Evolutionary conservation across 2,888 invertebrate genomes (phyloP), one percentile per base, ranked within the genome.

Genomic region (Apocheima hispidaria): DNA sequence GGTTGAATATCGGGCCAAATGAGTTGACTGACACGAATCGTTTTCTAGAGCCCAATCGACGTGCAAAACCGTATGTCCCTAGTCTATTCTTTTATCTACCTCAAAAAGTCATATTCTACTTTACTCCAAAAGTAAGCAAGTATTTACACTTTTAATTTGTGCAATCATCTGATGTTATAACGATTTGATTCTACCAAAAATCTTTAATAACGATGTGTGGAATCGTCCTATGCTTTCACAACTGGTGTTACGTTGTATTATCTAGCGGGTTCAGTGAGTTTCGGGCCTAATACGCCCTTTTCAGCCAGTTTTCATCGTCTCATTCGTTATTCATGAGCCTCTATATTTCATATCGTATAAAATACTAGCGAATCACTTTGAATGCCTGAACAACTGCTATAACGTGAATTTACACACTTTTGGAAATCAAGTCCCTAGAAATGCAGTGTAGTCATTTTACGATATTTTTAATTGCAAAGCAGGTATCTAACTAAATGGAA

Each of bases 281-380:
- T 55, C 28, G 10, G 4, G 4, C 60, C 51, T 75, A 79, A 77
- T 78, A 74, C 46, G 44, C 72, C 70, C 75, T 75, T 76, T 72
- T 71, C 70, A 76, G 70, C 74, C 75, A 82, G 77, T 83, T 81
- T 81, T 77, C 79, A 84, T 78, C 78, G 74, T 74, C 78, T 82
- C 80, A 83, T 84, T 82, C 71, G 74, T 82, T 86, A 85, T 87
- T 86, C 84, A 85, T 85, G 82, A 82, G 76, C 73, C 74, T 78
- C 78, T 80, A 82, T 84, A 81, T 84, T 82, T 81, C 77, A 78
- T 75, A 70, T 79, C 75, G 72, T 77, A 80, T 83, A 80, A 78
- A 73, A 68, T 75, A 70, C 63, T 68, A 69, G 69, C 60, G 63
- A 74, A 65, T 71, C 60, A 73, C 59, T 71, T 60, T 53, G 60